These are phyloP conservation scores for Pimephales promelas DNA, from an alignment of 2,113 vertebrate genomes.

Conservation along the genomic window DNA sequence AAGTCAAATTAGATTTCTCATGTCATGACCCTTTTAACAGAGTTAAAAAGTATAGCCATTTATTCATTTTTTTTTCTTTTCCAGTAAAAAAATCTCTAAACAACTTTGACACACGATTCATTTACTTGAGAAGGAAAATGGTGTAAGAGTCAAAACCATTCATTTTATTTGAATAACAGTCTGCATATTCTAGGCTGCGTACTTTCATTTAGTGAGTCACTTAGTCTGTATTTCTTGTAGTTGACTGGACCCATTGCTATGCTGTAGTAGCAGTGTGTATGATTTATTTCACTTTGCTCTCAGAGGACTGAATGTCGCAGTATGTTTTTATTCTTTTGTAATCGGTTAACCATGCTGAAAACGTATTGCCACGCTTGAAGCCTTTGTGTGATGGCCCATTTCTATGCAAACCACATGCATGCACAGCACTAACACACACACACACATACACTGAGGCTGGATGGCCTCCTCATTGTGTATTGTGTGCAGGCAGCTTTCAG, in stretches of 20 bases:
- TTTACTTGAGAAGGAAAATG: too few relatives aligned
- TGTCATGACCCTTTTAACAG: neutral
- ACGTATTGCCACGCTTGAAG: slow-evolving; percentile 46
- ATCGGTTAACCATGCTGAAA: slow-evolving; percentile 59
- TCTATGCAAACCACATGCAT: slow-evolving; percentile 58
- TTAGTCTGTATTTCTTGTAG: neutral
- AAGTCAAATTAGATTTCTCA: too few relatives aligned
- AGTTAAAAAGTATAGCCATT: neutral
- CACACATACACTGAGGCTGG: neutral
- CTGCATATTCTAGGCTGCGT: neutral
- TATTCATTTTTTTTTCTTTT: neutral
- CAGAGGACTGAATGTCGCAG: slow-evolving; percentile 51
- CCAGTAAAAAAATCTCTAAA: neutral
- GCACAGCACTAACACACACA: slow-evolving; percentile 7
- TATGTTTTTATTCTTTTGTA: slow-evolving; percentile 62
- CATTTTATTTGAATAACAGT: neutral
- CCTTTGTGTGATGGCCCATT: slow-evolving; percentile 55
- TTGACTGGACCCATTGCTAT: neutral
- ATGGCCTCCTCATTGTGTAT: slow-evolving; percentile 1
- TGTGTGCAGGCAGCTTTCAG: neutral
- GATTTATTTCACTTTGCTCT: slow-evolving; percentile 35
- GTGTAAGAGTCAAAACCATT: neutral
- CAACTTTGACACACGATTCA: too few relatives aligned
- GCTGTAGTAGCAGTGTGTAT: neutral
- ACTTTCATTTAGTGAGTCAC: neutral